Base-by-base conservation (phyloP, 35 echinoderm and acorn worm species). In the Eucidaris tribuloides region DNA sequence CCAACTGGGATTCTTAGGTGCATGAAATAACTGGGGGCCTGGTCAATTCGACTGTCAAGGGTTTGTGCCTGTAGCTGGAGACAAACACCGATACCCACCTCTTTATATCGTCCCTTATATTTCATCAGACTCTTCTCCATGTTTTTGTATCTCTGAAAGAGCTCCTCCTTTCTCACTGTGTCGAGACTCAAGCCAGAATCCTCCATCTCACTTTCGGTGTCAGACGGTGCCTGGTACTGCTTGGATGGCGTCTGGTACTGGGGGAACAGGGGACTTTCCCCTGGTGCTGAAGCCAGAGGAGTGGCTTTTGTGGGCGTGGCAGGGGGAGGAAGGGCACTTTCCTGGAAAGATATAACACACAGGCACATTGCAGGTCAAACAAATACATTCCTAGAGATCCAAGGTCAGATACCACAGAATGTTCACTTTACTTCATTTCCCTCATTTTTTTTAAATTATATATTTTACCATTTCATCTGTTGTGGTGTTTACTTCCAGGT, bases 161-260 rank as follows among this genome's bases (percentile, higher is more conserved):
- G 61, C 42, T 97, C 94, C 13, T 97, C 90, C 54, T 92, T 97
- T 30, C 80, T 89, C 85, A 89, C 80, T 13, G 85, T 62, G 61
- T 97, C 94, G 45, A 97, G 42, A 52, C 45, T 89, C 27, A 89
- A 52, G 0, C 79, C 57, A 20, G 85, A 46, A n/a, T 97, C 94
- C 48, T 97, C 94, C 38, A 97, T 87, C 79, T 97, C 94, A 71
- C 94, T 92, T 77, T 97, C 94, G 4, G 90, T 92, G 46, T 97
- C 94, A 4, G 94, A 97, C 20, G 94, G 94, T 41, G 93, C 87
- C 34, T 92, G 88, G 61, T 89, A 90, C 24, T 39, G 44, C 44
- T 86, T 97, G 42, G 76, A 24, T 0, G 94, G 94, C 49, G 94
- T 85, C 90, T 97, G 85, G 70, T 97, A 97, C 63, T 85, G 81